These are phyloP conservation scores for Halesus radiatus DNA, from an alignment of 1,140 invertebrate genomes.

Conservation along the genomic window DNA sequence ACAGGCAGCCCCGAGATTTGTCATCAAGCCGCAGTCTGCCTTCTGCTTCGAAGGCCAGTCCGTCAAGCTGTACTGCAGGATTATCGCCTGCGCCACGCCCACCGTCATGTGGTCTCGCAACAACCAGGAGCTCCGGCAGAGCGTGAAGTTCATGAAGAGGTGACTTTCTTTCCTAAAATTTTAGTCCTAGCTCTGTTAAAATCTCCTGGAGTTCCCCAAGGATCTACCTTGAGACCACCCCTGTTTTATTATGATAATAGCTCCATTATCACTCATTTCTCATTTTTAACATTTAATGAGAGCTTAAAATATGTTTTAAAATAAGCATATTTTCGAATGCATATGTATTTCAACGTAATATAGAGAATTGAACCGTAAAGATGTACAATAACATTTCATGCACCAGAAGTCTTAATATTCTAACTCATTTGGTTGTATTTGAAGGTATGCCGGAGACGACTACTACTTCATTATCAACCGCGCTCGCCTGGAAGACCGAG, in stretches of 20 bases:
- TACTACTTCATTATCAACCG: conserved; percentile 98
- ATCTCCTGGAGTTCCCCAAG: too few species aligned
- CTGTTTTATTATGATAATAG: too few species aligned
- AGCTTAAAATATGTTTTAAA: too few species aligned
- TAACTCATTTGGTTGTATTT: not conserved
- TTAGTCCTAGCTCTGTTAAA: too few species aligned
- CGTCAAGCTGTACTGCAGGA: conserved; percentile 96
- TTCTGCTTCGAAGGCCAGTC: conserved; percentile 97
- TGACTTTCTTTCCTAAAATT: conserved; percentile 21
- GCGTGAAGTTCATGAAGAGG: conserved; percentile 99
- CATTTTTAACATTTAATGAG: too few species aligned
- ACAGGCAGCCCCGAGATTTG: conserved; percentile 97
- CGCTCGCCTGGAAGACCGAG: conserved; percentile 93
- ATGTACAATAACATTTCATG: too few species aligned
- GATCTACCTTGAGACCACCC: too few species aligned
- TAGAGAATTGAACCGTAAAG: too few species aligned
- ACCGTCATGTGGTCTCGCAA: conserved; percentile 97
- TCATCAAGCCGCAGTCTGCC: conserved; percentile 95
- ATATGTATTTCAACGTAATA: too few species aligned
- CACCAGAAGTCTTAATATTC: too few species aligned
- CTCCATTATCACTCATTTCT: too few species aligned
- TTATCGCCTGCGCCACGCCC: conserved; percentile 94
- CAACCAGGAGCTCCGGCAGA: conserved; percentile 94
- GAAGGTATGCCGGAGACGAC: conserved; percentile 89
- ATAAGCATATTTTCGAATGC: too few species aligned